Conservation (phyloP, 2,888 invertebrate genomes). For the Alitta virens region DNA sequence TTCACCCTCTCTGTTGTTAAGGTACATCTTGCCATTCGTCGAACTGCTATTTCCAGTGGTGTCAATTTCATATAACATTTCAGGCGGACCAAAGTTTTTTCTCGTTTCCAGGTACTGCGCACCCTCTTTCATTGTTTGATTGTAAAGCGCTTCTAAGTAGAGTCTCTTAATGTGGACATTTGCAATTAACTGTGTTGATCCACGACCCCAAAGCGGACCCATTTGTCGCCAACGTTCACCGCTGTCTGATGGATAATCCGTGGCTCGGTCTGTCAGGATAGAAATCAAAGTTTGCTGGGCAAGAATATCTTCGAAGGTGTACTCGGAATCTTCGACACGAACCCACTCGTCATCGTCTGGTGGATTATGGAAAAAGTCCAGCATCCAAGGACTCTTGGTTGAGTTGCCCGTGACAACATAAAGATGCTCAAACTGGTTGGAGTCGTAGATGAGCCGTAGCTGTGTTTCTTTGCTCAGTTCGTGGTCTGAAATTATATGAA, state of each 20-base stretch:
- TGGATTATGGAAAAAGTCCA: slow-evolving; percentile 26
- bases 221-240: slow-evolving; percentile 22
- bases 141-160: slow-evolving; percentile 22
- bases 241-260: slow-evolving; percentile 23
- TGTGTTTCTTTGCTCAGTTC: background rate
- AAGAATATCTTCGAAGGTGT: slow-evolving; percentile 22
- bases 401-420: slow-evolving; percentile 4
- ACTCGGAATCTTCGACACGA: slow-evolving; percentile 5
- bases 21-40: background rate
- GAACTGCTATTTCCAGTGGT: background rate
- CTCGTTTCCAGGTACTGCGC: slow-evolving; percentile 22
- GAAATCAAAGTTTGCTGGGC: slow-evolving; percentile 17
- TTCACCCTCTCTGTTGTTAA: slow-evolving; percentile 3
- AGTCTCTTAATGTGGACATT: slow-evolving; percentile 23
- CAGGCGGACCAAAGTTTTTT: background rate
- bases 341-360: slow-evolving; percentile 20
- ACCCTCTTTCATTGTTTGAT: slow-evolving; percentile 23
- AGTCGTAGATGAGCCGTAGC: slow-evolving; percentile 7
- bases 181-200: slow-evolving; percentile 16
- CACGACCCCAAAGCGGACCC: slow-evolving; percentile 23
- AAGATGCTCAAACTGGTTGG: slow-evolving; percentile 8
- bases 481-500: slow-evolving; percentile 15
- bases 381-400: slow-evolving; percentile 12
- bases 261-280: slow-evolving; percentile 16
- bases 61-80: slow-evolving; percentile 8